Evolutionary conservation across 2,888 invertebrate genomes (phyloP), one percentile per base, ranked within the genome.

Genomic region (Druceiella hillmani): DNA sequence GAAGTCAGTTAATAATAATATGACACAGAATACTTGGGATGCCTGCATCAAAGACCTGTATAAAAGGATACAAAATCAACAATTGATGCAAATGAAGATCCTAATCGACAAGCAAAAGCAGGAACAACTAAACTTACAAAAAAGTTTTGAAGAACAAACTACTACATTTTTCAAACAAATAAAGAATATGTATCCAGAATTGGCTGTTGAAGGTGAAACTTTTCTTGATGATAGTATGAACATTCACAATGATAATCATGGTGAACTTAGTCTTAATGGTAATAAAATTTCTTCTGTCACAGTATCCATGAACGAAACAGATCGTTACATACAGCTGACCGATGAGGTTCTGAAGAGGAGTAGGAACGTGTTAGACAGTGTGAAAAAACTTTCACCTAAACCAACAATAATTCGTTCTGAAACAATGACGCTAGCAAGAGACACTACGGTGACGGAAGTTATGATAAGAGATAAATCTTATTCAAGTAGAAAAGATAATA

Each of bases 81-180:
- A 86, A 52, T 69, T 78, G 4, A 60, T 68, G 24, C 77, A 81
- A 55, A 78, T 83, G 72, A 61, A 71, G 1, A 73, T 68, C 35
- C 56, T 84, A 33, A 65, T 83, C 3, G 72, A 75, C 20, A 75
- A 78, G 37, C 83, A 84, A 52, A 75, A 78, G 40, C 66, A 64
- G 31, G 83, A 83, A 52, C 81, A 83, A 50, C 57, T 70, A 30
- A 58, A 74, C 15, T 60, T 84, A 46, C 78, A 80, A 49, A 68
- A 78, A 50, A 70, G 76, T 27, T 83, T 83, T 49, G 79, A 81
- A 45, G 73, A 74, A 32, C 83, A 83, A 52, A 80, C 83, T 52
- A 68, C 67, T 43, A 56, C 76, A 40, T 58, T 84, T 2, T 64
- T 77, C 57, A 70, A 61, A 34, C 69, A 68, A 43, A 48, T 69